phyloP scores from a whole-genome alignment of 2,888 invertebrate species.

The Monoplex corrugatus region DNA sequence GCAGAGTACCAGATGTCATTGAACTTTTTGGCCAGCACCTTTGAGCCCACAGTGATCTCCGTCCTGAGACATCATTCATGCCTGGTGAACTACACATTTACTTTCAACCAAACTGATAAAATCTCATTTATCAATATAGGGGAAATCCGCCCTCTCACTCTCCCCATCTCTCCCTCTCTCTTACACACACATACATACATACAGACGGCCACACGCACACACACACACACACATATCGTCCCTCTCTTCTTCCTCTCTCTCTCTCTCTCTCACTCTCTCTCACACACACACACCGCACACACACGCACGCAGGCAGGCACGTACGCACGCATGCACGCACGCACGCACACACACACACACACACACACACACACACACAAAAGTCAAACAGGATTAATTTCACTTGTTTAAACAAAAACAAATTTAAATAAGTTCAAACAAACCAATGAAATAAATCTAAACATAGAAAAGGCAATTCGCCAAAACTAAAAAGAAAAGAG shows the following conservation, averaged over 20 bases:
- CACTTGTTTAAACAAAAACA: no score
- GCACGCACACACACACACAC: conserved; percentile 22
- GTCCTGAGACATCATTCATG: conserved; percentile 56
- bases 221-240: background rate
- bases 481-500: no score
- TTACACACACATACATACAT: background rate
- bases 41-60: conserved; percentile 65
- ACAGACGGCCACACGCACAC: background rate
- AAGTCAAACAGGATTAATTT: no score
- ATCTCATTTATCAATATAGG: background rate
- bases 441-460: no score
- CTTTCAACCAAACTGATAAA: background rate
- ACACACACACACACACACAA: background rate
- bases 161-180: background rate
- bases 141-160: background rate
- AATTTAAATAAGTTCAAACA: no score
- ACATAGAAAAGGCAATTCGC: background rate
- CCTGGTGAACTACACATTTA: background rate
- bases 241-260: background rate
- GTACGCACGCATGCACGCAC: background rate
- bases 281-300: conserved; percentile 1
- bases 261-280: no score
- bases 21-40: conserved; percentile 75
- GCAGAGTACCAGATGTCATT: conserved; percentile 79
- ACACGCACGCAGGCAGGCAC: background rate